Conservation (phyloP, 2,888 invertebrate species). For the Notodonta ziczac region DNA sequence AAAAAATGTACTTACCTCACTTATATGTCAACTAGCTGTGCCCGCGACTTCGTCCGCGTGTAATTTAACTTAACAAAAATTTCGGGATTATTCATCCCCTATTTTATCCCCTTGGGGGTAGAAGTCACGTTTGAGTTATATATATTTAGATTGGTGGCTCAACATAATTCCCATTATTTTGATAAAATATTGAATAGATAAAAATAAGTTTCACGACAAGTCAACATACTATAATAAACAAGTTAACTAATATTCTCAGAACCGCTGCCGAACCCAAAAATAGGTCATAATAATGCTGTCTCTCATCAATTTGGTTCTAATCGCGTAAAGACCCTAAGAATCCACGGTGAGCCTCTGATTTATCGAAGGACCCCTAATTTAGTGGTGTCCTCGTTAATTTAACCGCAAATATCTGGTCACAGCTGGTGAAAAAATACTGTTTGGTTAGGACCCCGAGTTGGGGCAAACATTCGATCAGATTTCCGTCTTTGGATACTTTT, state of each 20-base stretch:
- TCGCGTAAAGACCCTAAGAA: constrained; percentile 26
- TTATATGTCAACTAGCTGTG: too few species aligned
- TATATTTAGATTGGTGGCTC: too few species aligned
- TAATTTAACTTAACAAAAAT: too few species aligned
- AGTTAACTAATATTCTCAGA: not conserved
- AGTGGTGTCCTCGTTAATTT: constrained; percentile 29
- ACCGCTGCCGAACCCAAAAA: constrained; percentile 14
- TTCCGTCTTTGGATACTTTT: constrained; percentile 11
- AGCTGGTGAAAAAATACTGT: constrained; percentile 30
- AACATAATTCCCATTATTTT: too few species aligned
- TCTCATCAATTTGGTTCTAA: constrained; percentile 25
- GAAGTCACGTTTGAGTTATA: too few species aligned
- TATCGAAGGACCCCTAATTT: constrained; percentile 30
- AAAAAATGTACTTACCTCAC: too few species aligned
- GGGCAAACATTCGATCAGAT: constrained; percentile 19
- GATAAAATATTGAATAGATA: too few species aligned
- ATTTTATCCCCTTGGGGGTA: too few species aligned
- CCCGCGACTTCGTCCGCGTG: too few species aligned
- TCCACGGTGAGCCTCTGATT: constrained; percentile 24
- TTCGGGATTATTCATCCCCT: too few species aligned
- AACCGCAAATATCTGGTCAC: constrained; percentile 23
- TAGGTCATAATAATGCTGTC: constrained; percentile 10
- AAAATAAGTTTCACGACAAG: too few species aligned
- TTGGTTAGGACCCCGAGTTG: constrained; percentile 22
- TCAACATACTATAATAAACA: too few species aligned